A percentile compares a stretch with the other conserved stretches of the same genome.
These are phyloP conservation scores for Coelopa frigida DNA, from an alignment of 1,140 invertebrate genomes.

Conservation along the genomic window DNA sequence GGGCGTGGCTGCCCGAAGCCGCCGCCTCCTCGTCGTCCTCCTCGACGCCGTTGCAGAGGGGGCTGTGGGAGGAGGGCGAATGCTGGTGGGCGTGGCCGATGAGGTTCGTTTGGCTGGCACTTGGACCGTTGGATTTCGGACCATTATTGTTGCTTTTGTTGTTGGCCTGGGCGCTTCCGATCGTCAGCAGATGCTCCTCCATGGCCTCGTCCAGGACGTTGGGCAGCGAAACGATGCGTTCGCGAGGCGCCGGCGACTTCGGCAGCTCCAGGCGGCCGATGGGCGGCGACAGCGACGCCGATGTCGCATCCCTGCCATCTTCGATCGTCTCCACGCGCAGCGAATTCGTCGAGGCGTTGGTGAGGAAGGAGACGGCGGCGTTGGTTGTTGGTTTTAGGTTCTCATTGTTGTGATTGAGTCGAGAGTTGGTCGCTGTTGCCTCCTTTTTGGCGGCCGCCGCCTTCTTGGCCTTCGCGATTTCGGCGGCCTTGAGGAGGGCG, in stretches of 20 bases:
- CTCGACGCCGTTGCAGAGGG: too few relatives aligned
- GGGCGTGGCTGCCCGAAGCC: constrained; percentile 3
- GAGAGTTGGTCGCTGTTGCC: too few relatives aligned
- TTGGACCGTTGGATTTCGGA: constrained; percentile 6
- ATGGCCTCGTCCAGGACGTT: constrained; percentile 9
- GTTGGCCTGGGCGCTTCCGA: background rate
- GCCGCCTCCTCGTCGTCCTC: background rate
- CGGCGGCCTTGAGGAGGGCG: background rate
- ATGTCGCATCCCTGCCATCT: too few relatives aligned
- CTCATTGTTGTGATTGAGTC: too few relatives aligned
- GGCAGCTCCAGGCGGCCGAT: background rate
- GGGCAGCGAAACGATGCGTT: constrained; percentile 10
- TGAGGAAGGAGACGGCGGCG: too few relatives aligned
- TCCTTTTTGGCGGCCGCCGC: too few relatives aligned
- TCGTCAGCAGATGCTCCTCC: constrained; percentile 7
- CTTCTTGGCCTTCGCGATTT: background rate
- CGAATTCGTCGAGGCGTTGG: too few relatives aligned
- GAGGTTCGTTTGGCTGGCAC: constrained; percentile 1
- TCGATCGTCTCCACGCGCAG: too few relatives aligned
- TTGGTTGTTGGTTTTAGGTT: too few relatives aligned
- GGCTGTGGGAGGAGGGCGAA: constrained; percentile 1
- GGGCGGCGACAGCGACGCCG: background rate
- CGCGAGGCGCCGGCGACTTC: constrained; percentile 1
- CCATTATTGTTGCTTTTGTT: constrained; percentile 1
- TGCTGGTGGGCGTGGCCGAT: background rate